Percentiles rank a stretch among this genome's conserved stretches.
phyloP scores from a whole-genome alignment of 2,113 vertebrate genomes.

The Percopsis transmontana region DNA sequence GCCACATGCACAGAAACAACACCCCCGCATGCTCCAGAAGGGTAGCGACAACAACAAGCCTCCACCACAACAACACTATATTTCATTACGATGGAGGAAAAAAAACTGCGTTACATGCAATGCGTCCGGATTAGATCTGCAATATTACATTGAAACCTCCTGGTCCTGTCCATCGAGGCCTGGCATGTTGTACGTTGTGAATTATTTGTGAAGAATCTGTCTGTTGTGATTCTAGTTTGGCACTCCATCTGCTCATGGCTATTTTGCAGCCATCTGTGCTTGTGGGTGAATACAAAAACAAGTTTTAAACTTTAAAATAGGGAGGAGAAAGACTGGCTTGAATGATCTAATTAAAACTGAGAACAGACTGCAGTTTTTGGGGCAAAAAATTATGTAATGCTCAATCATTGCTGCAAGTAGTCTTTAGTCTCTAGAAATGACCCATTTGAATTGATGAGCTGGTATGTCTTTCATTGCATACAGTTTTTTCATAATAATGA shows the following conservation, averaged over 20 bases:
- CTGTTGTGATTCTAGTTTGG: not conserved
- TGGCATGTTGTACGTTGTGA: not conserved
- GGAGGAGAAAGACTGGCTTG: too few relatives aligned
- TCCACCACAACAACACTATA: constrained; percentile 13
- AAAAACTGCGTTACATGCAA: not conserved
- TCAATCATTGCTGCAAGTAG: too few relatives aligned
- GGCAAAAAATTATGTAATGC: too few relatives aligned
- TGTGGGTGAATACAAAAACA: constrained; percentile 26
- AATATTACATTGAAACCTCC: constrained; percentile 4
- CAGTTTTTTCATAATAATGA: constrained; percentile 13
- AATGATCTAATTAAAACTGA: too few relatives aligned
- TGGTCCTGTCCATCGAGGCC: constrained; percentile 15
- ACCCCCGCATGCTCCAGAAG: constrained; percentile 44
- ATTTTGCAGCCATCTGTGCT: constrained; percentile 6
- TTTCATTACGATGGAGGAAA: constrained; percentile 7
- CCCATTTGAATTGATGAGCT: not conserved
- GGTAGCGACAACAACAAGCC: constrained; percentile 10
- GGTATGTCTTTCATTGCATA: not conserved
- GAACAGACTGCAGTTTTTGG: too few relatives aligned
- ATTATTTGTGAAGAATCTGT: constrained; percentile 7
- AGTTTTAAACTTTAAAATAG: not conserved
- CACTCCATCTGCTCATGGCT: constrained; percentile 10
- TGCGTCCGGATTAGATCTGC: constrained; percentile 3
- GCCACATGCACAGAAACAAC: constrained; percentile 34
- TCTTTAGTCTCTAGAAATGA: too few relatives aligned